phyloP scores from a whole-genome alignment of 2,888 invertebrate species.

The Hydrotaea diabolus region DNA sequence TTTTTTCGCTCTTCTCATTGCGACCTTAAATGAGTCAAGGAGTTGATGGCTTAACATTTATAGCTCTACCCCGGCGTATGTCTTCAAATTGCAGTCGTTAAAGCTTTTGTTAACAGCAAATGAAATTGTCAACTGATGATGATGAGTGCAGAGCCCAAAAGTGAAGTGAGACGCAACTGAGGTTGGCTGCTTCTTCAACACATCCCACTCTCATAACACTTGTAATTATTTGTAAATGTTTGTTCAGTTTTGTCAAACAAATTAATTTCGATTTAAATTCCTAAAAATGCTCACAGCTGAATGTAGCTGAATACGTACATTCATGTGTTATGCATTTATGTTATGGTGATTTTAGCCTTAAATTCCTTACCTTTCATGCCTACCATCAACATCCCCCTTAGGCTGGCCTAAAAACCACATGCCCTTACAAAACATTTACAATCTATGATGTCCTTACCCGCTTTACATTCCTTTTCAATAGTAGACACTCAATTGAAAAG shows the following conservation, averaged over 20 bases:
- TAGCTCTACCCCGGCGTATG: constrained; percentile 47
- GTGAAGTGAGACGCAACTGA: background rate
- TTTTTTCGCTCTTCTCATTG: constrained; percentile 36
- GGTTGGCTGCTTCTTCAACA: constrained; percentile 29
- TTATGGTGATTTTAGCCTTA: too few species aligned
- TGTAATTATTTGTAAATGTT: constrained; percentile 38
- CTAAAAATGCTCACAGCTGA: background rate
- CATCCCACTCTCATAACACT: constrained; percentile 20
- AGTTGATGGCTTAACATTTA: constrained; percentile 63
- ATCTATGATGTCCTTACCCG: constrained; percentile 21
- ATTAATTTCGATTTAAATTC: constrained; percentile 7
- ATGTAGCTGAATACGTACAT: too few species aligned
- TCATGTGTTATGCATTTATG: too few species aligned
- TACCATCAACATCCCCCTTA: constrained; percentile 38
- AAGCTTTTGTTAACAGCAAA: constrained; percentile 67
- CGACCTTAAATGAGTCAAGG: constrained; percentile 62
- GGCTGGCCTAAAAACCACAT: too few species aligned
- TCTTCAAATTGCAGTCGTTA: constrained; percentile 65
- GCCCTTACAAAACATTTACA: constrained; percentile 43
- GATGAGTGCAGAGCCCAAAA: background rate
- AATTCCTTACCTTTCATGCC: too few species aligned
- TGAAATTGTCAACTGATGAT: constrained; percentile 52
- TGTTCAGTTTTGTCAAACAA: background rate
- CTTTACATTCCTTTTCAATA: constrained; percentile 41
- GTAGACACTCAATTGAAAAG: constrained; percentile 26